Base-by-base conservation (phyloP, 2,797 vertebrate genomes). In the Synaphobranchus kaupii region DNA sequence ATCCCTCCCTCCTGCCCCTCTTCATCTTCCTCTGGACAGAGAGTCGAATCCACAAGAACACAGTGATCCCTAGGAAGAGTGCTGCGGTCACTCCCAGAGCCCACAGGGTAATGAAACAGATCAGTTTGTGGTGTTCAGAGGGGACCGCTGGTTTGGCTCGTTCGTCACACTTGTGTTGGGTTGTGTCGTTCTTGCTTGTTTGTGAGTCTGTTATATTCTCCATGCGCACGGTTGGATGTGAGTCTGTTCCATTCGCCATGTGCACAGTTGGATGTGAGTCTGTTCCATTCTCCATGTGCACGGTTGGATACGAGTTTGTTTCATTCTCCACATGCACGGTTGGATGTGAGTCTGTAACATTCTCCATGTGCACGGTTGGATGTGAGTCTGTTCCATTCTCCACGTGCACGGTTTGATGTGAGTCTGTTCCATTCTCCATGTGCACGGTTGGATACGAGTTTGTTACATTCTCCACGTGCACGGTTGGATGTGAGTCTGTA, bases 31-130 rank as follows among this genome's bases (percentile, higher is more conserved):
- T 89, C 71, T 83, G 87, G 34, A 86, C 8, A 0, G 91, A 90
- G 68, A 93, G 88, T 78, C 91, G 91, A 20, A 90, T 92, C 85
- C 89, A 91, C 66, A 94, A 86, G 86, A 89, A 93, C 54, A 93
- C 88, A 6, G 78, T 92, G 48, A 93, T 81, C 3, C 92, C 92
- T 0, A 93, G 85, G 78, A 92, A 94, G 44, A 93, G 9, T 0
- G 92, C 86, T 8, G 91, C 90, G 0, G 20, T 85, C 89, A 93
- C 83, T 1, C 78, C 90, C 20, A 94, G 90, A 58, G 56, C 73
- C 92, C 90, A 94, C 78, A 93, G 8, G 3, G 87, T 89, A 66
- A 93, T 44, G 39, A 94, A 91, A 66, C 92, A 93, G 76, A 88
- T 39, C 48, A 91, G 47, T 81, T 25, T 90, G 0, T 85, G 88